Conservation (phyloP, 2,797 vertebrate species). For the Anguilla pacifica region DNA sequence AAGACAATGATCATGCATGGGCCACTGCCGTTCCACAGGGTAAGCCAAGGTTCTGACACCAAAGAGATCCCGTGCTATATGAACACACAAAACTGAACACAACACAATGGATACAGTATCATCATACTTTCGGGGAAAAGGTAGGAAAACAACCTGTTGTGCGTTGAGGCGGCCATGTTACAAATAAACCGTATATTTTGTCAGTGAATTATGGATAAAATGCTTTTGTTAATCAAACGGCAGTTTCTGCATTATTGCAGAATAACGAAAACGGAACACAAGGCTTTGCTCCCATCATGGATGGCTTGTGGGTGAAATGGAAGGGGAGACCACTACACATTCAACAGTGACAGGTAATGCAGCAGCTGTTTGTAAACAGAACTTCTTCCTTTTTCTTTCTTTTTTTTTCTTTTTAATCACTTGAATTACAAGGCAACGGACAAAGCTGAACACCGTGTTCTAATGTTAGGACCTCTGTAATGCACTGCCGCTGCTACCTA, state of each 20-base stretch:
- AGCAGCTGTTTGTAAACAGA: slow-evolving; percentile 15
- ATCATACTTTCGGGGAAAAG: too few species aligned
- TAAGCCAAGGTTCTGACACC: background rate
- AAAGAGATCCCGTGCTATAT: background rate
- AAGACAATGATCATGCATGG: background rate
- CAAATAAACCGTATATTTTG: slow-evolving; percentile 1
- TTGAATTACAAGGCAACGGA: slow-evolving; percentile 4
- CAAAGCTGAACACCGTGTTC: background rate
- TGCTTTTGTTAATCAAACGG: background rate
- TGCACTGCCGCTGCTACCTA: too few species aligned
- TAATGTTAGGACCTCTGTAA: background rate
- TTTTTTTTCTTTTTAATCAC: background rate
- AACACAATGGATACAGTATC: slow-evolving; percentile 1
- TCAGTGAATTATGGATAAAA: background rate
- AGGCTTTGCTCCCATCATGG: background rate
- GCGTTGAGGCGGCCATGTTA: background rate
- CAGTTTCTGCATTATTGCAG: slow-evolving; percentile 9
- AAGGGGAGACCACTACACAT: background rate
- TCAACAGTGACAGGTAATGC: slow-evolving; percentile 4
- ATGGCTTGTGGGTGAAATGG: background rate
- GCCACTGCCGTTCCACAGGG: slow-evolving; percentile 12
- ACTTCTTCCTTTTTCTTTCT: background rate
- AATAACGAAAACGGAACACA: background rate
- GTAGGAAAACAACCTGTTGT: background rate
- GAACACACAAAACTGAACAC: background rate